Evolutionary conservation across 1,140 invertebrate species (phyloP).

Genomic region (Campoletis sonorensis): DNA sequence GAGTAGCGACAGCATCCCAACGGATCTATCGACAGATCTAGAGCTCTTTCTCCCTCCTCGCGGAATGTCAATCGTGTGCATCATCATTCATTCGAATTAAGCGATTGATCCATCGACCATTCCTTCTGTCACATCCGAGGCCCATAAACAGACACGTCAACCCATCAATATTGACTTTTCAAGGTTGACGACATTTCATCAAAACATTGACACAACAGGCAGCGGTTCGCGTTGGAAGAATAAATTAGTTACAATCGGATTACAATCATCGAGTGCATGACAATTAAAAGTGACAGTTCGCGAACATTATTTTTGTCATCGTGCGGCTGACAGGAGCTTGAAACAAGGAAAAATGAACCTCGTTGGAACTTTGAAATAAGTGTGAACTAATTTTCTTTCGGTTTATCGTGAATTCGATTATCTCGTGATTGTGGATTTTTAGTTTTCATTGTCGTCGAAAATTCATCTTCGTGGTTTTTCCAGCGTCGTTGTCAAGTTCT

Average conservation of each 20-base stretch:
- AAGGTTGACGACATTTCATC: slow-evolving; percentile 7
- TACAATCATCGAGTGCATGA: too few relatives aligned
- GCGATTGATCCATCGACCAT: slow-evolving; percentile 22
- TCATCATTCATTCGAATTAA: background rate
- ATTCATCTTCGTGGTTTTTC: background rate
- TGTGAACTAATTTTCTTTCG: too few relatives aligned
- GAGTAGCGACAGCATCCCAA: slow-evolving; percentile 16
- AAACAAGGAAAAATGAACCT: too few relatives aligned
- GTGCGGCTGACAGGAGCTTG: too few relatives aligned
- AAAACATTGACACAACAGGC: background rate
- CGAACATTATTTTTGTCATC: too few relatives aligned
- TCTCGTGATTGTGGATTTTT: too few relatives aligned
- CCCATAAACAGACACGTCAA: background rate
- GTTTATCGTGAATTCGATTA: too few relatives aligned
- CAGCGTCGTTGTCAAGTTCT: background rate
- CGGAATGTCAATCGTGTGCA: slow-evolving; percentile 5
- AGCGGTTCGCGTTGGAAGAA: background rate
- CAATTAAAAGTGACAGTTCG: too few relatives aligned
- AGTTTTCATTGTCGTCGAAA: too few relatives aligned
- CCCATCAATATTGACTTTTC: background rate
- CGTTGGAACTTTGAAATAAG: too few relatives aligned
- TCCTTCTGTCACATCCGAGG: background rate
- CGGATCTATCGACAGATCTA: slow-evolving; percentile 37
- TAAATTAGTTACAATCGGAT: too few relatives aligned
- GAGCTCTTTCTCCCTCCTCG: background rate